These are phyloP conservation scores for Caerostris darwini DNA, from an alignment of 1,140 invertebrate genomes.

Conservation along the genomic window DNA sequence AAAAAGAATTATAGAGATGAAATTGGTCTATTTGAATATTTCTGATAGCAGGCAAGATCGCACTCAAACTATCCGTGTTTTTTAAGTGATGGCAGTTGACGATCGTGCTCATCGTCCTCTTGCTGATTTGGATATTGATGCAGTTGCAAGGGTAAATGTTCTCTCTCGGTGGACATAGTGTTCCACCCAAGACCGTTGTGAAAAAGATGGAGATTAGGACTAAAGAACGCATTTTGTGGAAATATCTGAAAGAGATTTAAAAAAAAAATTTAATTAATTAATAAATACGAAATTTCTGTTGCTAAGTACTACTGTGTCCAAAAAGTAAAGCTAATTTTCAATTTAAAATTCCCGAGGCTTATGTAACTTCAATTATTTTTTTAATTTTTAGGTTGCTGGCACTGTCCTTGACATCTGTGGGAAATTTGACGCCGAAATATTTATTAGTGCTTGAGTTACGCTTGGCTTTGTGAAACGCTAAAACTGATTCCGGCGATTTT, in stretches of 20 bases:
- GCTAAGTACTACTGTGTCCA: too few relatives aligned
- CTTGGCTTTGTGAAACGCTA: too few relatives aligned
- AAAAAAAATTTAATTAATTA: too few relatives aligned
- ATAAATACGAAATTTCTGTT: too few relatives aligned
- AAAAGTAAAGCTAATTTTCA: too few relatives aligned
- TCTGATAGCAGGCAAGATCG: background rate
- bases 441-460: too few relatives aligned
- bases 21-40: constrained; percentile 52
- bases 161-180: constrained; percentile 52
- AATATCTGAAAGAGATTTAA: background rate
- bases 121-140: background rate
- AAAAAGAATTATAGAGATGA: constrained; percentile 66
- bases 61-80: background rate
- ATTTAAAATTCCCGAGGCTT: too few relatives aligned
- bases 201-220: background rate
- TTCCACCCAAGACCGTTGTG: background rate
- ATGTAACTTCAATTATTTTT: too few relatives aligned
- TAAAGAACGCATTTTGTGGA: background rate
- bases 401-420: too few relatives aligned
- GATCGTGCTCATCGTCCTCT: background rate
- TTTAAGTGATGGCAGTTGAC: constrained; percentile 28
- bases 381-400: too few relatives aligned
- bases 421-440: too few relatives aligned
- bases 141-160: constrained; percentile 61
- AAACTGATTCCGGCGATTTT: too few relatives aligned